Percentiles rank a stretch among this genome's conserved stretches.
phyloP scores from a whole-genome alignment of 37 sponge, comb jelly and placozoan genomes.

The Haliclona indistincta region DNA sequence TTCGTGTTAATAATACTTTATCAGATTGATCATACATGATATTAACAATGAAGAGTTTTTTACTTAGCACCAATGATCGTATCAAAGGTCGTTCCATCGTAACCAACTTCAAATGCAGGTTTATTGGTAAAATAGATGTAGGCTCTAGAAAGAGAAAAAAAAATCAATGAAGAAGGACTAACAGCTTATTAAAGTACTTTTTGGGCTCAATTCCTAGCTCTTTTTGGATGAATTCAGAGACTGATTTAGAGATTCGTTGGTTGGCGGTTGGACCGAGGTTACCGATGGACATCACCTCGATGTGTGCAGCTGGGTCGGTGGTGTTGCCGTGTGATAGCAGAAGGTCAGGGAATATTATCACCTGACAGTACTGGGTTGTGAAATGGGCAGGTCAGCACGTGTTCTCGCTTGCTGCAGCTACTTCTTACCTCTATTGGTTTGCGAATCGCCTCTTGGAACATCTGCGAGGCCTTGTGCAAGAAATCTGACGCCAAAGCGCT shows the following conservation, averaged over 20 bases:
- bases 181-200: not conserved
- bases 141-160: slow-evolving; percentile 18
- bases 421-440: slow-evolving; percentile 39
- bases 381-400: not conserved
- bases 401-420: not conserved
- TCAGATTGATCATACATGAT: not conserved
- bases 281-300: slow-evolving; percentile 31
- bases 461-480: slow-evolving; percentile 2
- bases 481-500: slow-evolving; percentile 17
- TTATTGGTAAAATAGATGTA: slow-evolving; percentile 16
- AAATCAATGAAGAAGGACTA: no score
- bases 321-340: slow-evolving; percentile 36
- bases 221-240: slow-evolving; percentile 23
- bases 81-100: slow-evolving; percentile 35
- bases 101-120: slow-evolving; percentile 23
- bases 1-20: not conserved
- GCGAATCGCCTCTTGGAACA: slow-evolving; percentile 37
- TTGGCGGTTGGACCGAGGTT: slow-evolving; percentile 50
- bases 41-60: not conserved
- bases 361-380: not conserved
- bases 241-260: slow-evolving; percentile 18
- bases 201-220: slow-evolving; percentile 25
- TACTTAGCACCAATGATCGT: not conserved
- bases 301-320: slow-evolving; percentile 36
- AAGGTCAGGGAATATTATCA: slow-evolving; percentile 25